Base-by-base conservation (phyloP, 2,797 vertebrate genomes). In the Hemitrygon akajei region DNA sequence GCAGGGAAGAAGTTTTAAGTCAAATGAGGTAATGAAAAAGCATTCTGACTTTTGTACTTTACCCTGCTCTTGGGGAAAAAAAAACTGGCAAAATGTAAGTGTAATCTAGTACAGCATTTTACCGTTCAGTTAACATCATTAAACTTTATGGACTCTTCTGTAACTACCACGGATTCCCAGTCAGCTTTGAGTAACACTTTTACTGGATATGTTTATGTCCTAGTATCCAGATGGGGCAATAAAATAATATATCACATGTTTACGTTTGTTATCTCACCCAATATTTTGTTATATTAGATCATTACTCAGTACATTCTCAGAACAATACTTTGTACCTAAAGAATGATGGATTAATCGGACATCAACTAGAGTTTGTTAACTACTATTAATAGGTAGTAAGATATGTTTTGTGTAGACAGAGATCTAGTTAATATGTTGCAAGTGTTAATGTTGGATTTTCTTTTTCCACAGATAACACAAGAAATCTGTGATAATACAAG, bases 401-500 rank as follows among this genome's bases (percentile, higher is more conserved):
- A 22, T 69, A 18, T 25, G 10, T 76, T 75, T 12, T 75, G 40
- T 91, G 22, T 37, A 27, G 56, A 75, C 16, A 93, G 22, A 73
- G 22, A 5, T 60, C 56, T 1, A 56, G 47, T 76, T 47, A 40
- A 30, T 5, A 25, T 92, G 18, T 30, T 47, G 30, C 18, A 92
- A 40, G 47, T 93, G 14, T 75, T 75, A 76, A 93, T 76, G 6
- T 37, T 56, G 91, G 34, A 58, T 18, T 66, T n/a, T 25, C 47
- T 47, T 91, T 93, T 93, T 47, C 71, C 5, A 58, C 89, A 99
- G 98, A 98, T 99, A 96, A 99, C 99, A 58, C 99, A 99, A 96
- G 98, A 99, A 97, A 99, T 99, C 96, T 99, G 98, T 4, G 99
- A 99, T 96, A 99, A 95, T 96, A 98, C 98, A 1, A 98, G 99